Evolutionary conservation across 2,888 invertebrate genomes (phyloP).

Genomic region (Volucella zonaria): DNA sequence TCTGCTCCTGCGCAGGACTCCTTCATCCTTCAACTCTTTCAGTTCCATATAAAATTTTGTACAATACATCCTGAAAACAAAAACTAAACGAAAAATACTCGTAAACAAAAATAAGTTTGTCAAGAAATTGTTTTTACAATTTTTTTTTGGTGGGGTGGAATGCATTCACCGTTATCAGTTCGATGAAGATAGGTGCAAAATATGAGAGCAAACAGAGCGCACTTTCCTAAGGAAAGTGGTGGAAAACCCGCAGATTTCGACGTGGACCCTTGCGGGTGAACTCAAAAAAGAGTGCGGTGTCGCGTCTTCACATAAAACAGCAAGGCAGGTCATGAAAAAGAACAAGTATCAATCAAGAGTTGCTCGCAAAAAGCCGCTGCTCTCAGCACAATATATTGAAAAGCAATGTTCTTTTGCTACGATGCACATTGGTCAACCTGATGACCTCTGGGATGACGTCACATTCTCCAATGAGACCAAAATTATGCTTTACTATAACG

Average conservation of each 20-base stretch:
- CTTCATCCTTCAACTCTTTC: no score
- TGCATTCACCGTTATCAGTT: no score
- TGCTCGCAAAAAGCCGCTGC: conserved; percentile 62
- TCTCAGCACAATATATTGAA: conserved; percentile 23
- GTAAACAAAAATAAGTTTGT: no score
- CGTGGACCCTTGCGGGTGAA: background rate
- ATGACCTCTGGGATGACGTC: conserved; percentile 4
- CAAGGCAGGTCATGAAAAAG: conserved; percentile 49
- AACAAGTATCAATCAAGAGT: conserved; percentile 66
- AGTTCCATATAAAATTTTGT: no score
- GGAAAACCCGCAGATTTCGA: no score
- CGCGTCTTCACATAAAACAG: conserved; percentile 65
- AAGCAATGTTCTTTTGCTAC: conserved; percentile 36
- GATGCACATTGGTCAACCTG: conserved; percentile 9
- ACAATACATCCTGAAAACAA: no score
- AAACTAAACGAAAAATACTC: no score
- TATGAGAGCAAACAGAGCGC: background rate
- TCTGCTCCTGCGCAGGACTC: no score
- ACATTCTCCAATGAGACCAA: conserved; percentile 3
- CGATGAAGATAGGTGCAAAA: background rate
- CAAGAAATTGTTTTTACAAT: no score
- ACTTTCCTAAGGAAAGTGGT: background rate
- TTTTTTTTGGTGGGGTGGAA: no score
- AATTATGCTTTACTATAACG: no score
- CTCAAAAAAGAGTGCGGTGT: conserved; percentile 35